A percentile compares a stretch with the other conserved stretches of the same genome.
phyloP scores from a whole-genome alignment of 1,140 invertebrate genomes.

The Anoplophora glabripennis region DNA sequence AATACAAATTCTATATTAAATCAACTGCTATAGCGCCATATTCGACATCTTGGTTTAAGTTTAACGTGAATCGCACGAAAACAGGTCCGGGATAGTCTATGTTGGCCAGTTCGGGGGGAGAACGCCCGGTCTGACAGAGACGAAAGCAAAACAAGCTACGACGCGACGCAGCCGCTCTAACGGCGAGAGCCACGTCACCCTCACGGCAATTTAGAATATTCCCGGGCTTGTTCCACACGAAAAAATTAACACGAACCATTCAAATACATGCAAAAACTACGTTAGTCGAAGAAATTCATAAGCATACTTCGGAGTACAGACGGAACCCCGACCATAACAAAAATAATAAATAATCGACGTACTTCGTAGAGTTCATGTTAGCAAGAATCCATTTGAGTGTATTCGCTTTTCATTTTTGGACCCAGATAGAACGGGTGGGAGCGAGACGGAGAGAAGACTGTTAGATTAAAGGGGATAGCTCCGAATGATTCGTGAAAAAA shows the following conservation, averaged over 20 bases:
- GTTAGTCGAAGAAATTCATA: not conserved
- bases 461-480: constrained; percentile 42
- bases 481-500: constrained; percentile 18
- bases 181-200: constrained; percentile 13
- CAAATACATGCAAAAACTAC: not conserved
- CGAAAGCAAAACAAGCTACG: constrained; percentile 11
- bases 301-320: not conserved
- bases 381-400: constrained; percentile 28
- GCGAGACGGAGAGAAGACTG: constrained; percentile 31
- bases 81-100: constrained; percentile 45
- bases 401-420: constrained; percentile 32
- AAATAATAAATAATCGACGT: constrained; percentile 26
- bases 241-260: not conserved
- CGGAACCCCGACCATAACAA: constrained; percentile 14
- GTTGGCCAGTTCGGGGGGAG: constrained; percentile 34
- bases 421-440: constrained; percentile 15
- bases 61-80: constrained; percentile 38
- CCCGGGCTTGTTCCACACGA: not conserved
- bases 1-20: constrained; percentile 42
- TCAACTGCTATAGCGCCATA: constrained; percentile 35
- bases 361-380: constrained; percentile 20
- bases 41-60: constrained; percentile 46
- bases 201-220: not conserved
- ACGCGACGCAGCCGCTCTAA: constrained; percentile 15
- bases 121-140: constrained; percentile 30